These are phyloP conservation scores for Aurelia coerulea DNA, from an alignment of 30 jellyfish, hydroid and myxozoan species.

Conservation along the genomic window DNA sequence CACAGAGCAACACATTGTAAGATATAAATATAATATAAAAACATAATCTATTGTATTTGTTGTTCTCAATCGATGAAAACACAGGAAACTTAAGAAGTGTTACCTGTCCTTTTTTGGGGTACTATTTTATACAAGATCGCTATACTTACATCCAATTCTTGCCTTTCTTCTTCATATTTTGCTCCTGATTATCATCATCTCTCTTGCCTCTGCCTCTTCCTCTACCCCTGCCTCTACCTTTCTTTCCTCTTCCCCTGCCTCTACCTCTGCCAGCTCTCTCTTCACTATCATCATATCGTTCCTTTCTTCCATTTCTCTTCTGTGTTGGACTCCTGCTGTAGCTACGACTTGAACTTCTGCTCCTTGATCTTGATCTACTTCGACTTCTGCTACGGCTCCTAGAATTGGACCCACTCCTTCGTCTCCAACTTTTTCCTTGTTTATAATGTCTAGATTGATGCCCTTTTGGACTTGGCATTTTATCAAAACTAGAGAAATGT, in stretches of 20 bases:
- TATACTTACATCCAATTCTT: constrained; percentile 36
- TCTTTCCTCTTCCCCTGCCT: constrained; percentile 45
- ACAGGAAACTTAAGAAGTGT: too few species aligned
- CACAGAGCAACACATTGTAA: too few species aligned
- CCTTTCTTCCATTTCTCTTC: constrained; percentile 12
- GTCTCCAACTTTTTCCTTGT: constrained; percentile 14
- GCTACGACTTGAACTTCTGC: constrained; percentile 40
- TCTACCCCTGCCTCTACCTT: constrained; percentile 53
- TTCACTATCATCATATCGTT: constrained; percentile 6
- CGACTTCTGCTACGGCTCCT: constrained; percentile 25
- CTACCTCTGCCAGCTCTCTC: not conserved
- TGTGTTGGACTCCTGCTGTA: constrained; percentile 46
- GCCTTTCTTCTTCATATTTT: constrained; percentile 32
- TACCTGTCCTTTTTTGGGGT: too few species aligned
- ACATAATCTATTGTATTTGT: too few species aligned
- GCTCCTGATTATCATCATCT: constrained; percentile 9
- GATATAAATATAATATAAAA: too few species aligned
- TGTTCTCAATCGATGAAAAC: too few species aligned
- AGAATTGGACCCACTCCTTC: constrained; percentile 3
- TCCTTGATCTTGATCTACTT: constrained; percentile 29
- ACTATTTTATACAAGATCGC: too few species aligned
- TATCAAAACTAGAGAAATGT: not conserved
- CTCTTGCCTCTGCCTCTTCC: constrained; percentile 51
- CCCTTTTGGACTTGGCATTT: not conserved
- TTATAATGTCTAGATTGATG: not conserved